Conservation (phyloP, 2,113 vertebrate genomes). For the Oreochromis aureus region DNA sequence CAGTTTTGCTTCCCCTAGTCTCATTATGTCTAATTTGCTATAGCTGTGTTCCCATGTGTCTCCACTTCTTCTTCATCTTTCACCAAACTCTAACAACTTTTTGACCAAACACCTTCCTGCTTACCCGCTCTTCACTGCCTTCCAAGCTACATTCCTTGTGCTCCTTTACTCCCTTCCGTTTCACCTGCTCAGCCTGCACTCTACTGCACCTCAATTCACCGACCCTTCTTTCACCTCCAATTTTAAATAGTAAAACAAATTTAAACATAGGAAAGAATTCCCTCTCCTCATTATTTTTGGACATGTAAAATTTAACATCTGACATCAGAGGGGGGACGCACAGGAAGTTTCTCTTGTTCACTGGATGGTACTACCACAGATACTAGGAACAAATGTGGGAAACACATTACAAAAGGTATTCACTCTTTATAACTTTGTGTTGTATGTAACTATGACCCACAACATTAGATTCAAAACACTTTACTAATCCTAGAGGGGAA, state of each 20-base stretch:
- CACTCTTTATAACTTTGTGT: neutral
- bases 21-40: neutral
- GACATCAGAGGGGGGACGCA: neutral
- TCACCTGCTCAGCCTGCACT: neutral
- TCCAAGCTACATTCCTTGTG: neutral
- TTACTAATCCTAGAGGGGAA: neutral
- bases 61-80: neutral
- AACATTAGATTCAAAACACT: neutral
- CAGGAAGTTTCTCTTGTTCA: neutral
- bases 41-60: neutral
- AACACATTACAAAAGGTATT: neutral
- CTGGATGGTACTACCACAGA: neutral
- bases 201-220: neutral
- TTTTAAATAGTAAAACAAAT: neutral
- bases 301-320: neutral
- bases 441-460: neutral
- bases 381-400: neutral
- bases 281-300: neutral
- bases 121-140: accelerated
- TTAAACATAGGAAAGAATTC: neutral
- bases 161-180: neutral
- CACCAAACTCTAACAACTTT: neutral
- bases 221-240: neutral
- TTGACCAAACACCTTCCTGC: accelerated
- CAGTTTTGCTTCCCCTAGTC: neutral